These are phyloP conservation scores for Rhyzopertha dominica DNA, from an alignment of 1,140 invertebrate species.

Conservation along the genomic window DNA sequence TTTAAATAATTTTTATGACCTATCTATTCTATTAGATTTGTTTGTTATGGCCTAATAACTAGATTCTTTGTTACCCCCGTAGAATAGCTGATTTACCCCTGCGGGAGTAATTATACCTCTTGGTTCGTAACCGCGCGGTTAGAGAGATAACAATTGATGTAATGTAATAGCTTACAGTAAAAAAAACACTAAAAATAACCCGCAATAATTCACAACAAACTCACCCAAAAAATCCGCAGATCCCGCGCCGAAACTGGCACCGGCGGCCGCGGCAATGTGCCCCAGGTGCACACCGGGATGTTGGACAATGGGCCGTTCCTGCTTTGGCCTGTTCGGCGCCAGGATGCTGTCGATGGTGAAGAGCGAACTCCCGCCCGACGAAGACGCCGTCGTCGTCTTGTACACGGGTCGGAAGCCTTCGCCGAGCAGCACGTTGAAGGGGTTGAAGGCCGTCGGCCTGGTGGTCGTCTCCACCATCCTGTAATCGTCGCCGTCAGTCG, in stretches of 20 bases:
- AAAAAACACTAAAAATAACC: no score
- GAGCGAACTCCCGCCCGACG: constrained; percentile 52
- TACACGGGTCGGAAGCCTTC: constrained; percentile 39
- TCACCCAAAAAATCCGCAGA: constrained; percentile 72
- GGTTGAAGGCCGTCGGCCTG: constrained; percentile 22
- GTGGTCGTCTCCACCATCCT: constrained; percentile 41
- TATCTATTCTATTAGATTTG: no score
- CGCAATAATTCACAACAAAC: constrained; percentile 34
- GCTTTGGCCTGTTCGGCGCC: constrained; percentile 54
- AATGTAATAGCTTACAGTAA: no score
- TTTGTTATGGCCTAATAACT: no score
- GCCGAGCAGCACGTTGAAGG: constrained; percentile 34
- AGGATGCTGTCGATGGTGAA: constrained; percentile 80
- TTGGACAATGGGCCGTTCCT: constrained; percentile 47
- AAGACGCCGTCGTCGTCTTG: constrained; percentile 16
- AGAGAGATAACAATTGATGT: no score
- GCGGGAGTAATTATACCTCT: no score
- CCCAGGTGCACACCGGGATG: constrained; percentile 50
- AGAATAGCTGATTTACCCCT: no score
- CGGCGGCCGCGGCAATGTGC: constrained; percentile 53
- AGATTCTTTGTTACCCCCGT: no score
- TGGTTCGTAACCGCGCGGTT: no score
- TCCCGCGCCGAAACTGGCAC: constrained; percentile 55
- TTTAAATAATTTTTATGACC: no score
- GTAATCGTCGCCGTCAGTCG: constrained; percentile 31